Conservation (phyloP, 2,888 invertebrate genomes). For the Philaethria dido region DNA sequence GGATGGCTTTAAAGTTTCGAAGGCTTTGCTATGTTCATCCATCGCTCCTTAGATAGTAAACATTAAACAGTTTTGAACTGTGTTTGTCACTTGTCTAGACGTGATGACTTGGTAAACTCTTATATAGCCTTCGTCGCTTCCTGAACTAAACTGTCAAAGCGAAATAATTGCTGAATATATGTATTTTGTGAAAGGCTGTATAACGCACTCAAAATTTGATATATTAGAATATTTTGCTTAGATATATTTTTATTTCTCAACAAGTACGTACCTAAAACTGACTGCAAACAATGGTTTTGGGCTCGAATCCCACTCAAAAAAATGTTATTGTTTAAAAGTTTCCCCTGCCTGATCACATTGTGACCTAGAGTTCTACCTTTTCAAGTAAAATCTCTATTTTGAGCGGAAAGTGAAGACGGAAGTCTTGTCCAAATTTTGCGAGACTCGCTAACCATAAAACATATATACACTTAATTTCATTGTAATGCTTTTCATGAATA, state of each 20-base stretch:
- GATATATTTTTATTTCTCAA: neutral
- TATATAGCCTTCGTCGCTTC: neutral
- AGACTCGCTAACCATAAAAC: too few relatives aligned
- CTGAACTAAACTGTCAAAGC: neutral
- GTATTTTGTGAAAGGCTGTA: neutral
- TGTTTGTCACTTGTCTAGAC: slow-evolving; percentile 33
- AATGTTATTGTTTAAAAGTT: neutral
- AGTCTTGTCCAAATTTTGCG: too few relatives aligned
- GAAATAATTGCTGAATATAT: neutral
- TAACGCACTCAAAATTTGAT: neutral
- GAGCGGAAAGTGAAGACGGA: too few relatives aligned
- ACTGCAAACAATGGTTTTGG: neutral
- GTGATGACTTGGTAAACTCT: slow-evolving; percentile 14
- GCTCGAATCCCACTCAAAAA: neutral
- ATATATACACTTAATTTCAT: too few relatives aligned
- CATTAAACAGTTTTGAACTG: slow-evolving; percentile 4
- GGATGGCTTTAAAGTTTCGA: neutral
- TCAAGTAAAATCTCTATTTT: too few relatives aligned
- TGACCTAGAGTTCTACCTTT: too few relatives aligned
- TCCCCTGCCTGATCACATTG: neutral
- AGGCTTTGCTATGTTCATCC: neutral
- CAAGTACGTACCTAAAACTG: neutral
- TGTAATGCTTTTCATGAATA: too few relatives aligned
- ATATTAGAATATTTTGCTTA: neutral
- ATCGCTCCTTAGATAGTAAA: slow-evolving; percentile 20